These are phyloP conservation scores for Saccopteryx bilineata DNA, from an alignment of 2,113 vertebrate genomes.

Conservation along the genomic window DNA sequence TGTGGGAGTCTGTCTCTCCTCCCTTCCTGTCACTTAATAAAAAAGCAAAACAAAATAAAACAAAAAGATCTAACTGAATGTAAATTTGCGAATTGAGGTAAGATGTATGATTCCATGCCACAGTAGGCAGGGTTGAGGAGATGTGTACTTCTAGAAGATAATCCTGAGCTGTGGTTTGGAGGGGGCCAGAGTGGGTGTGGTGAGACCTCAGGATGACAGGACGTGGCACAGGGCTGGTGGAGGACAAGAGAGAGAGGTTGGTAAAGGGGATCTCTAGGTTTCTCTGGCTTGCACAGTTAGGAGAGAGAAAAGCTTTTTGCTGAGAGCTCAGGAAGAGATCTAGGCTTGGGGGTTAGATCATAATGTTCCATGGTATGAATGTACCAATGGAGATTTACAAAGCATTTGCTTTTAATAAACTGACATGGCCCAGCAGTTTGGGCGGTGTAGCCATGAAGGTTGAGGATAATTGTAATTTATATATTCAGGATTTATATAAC, in stretches of 20 bases:
- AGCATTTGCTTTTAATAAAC: neutral
- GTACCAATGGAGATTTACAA: neutral
- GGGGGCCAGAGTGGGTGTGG: neutral
- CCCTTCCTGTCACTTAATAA: no score
- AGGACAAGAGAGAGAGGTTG: rapidly evolving
- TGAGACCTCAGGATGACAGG: neutral
- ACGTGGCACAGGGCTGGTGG: neutral
- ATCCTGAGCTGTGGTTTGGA: neutral
- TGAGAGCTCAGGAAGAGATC: neutral
- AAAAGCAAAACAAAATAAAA: no score
- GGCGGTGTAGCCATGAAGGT: neutral
- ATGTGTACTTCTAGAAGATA: neutral
- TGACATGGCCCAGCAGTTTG: no score
- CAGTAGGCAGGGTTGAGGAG: neutral
- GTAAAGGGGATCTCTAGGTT: neutral
- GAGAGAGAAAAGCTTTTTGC: neutral
- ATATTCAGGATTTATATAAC: no score
- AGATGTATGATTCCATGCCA: neutral
- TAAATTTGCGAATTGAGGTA: neutral
- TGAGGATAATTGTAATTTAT: rapidly evolving
- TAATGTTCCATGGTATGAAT: neutral
- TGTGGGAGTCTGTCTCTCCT: no score
- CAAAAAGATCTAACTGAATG: neutral
- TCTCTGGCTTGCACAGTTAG: neutral
- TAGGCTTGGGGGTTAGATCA: neutral